Evolutionary conservation across 2,797 vertebrate genomes (phyloP), one percentile per base, ranked within the genome.

Genomic region (Myiotriccus ornatus): DNA sequence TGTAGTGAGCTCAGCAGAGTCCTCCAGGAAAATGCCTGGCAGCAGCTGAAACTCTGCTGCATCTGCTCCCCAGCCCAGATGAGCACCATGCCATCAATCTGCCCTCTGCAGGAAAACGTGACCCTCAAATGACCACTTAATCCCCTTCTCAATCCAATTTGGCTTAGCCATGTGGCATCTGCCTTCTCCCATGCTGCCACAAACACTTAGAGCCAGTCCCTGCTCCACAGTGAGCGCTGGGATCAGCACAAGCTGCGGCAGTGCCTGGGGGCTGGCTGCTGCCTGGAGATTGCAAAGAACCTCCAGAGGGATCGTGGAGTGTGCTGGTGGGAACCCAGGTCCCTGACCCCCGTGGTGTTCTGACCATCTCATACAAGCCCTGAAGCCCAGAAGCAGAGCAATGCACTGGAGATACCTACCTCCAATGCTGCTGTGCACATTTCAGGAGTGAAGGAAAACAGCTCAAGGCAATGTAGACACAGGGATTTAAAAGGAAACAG

Each of bases 41-140:
- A 74, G 32, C 46, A 75, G 47, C 57, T 82, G 56, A 74, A 91
- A 85, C 64, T 74, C 75, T 56, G 64, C 79, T 39, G 27, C 93
- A 74, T 64, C 89, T 71, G 46, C 53, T 49, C 17, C 63, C 18
- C 21, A 81, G 43, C 55, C 87, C 92, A 82, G 63, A 94, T 79
- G 80, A 49, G 63, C 47, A 63, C 53, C 10, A 4, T 8, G 25
- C 39, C 87, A 83, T 74, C 49, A 34, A 53, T 59, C n/a, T 78
- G 80, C 64, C 49, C 80, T 91, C 52, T 37, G 63, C 37, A 84
- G 55, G 70, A 89, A 88, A 73, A 47, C 1, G 3, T 94, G 92
- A 89, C 94, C 95, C 77, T 74, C 50, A 76, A 94, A 70, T 76
- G 86, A 93, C 84, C 88, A 50, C 22, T 93, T 95, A 90, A 95